Conservation (phyloP, 2,888 invertebrate genomes). For the Colletes collaris region DNA sequence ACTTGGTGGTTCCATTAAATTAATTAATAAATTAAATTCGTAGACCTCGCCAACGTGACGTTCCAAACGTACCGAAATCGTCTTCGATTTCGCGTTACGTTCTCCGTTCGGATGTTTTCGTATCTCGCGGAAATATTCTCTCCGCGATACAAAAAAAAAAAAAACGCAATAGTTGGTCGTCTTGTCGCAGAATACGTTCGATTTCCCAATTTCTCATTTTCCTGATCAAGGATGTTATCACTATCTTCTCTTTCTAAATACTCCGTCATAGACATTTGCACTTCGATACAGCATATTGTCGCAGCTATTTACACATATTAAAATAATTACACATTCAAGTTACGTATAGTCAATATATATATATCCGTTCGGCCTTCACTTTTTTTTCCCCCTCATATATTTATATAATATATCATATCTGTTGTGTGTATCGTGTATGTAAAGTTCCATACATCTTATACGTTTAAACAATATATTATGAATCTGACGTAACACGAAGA, state of each 20-base stretch:
- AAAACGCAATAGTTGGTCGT: neutral
- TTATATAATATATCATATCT: conserved; percentile 23
- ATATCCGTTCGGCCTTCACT: conserved; percentile 15
- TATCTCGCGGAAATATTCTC: neutral
- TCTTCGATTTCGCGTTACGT: neutral
- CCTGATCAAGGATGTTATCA: neutral
- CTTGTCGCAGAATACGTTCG: conserved; percentile 7
- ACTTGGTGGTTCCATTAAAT: neutral
- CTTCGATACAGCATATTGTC: conserved; percentile 53
- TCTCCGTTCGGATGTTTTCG: neutral
- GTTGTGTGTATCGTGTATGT: conserved; percentile 32
- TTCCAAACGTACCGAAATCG: neutral
- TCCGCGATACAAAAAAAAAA: neutral
- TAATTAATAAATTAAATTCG: conserved; percentile 9
- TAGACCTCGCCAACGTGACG: neutral
- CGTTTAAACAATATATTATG: conserved; percentile 56
- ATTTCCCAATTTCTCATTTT: conserved; percentile 3
- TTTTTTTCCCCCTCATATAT: conserved; percentile 1
- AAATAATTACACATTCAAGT: conserved; percentile 60
- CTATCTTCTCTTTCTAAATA: conserved; percentile 6
- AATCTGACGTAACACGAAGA: conserved; percentile 59
- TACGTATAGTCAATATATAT: conserved; percentile 51
- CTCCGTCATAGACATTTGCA: conserved; percentile 11
- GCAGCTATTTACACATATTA: conserved; percentile 59
- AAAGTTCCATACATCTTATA: conserved; percentile 41